Conservation (phyloP, 2,113 vertebrate genomes). For the Capreolus pygargus region DNA sequence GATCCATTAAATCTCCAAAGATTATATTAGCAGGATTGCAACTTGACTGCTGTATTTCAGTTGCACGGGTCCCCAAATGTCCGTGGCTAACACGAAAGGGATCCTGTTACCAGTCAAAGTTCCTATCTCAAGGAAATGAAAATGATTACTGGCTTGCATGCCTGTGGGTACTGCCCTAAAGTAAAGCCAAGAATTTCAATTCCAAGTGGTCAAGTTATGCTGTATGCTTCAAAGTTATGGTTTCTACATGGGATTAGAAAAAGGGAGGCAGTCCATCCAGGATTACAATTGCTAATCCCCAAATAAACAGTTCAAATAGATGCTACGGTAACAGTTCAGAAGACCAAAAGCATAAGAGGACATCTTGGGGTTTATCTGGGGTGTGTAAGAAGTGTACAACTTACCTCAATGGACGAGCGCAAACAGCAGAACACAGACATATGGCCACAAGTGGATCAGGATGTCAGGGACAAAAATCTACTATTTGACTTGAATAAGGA, state of each 20-base stretch:
- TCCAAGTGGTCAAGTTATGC: neutral
- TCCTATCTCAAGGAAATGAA: conserved; percentile 25
- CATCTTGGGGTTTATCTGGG: neutral
- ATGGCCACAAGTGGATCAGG: neutral
- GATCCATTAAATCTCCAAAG: neutral
- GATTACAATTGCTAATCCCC: neutral
- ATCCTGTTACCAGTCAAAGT: neutral
- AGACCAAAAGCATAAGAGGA: neutral
- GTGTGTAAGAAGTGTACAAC: neutral
- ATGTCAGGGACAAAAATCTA: neutral
- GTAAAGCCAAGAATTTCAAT: conserved; percentile 13
- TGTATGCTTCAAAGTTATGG: neutral
- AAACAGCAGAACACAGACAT: neutral
- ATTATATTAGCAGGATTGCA: neutral
- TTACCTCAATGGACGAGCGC: neutral
- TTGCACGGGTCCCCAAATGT: neutral
- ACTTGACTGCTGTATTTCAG: neutral
- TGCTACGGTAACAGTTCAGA: too few species aligned
- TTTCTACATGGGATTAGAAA: neutral
- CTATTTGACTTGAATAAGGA: neutral
- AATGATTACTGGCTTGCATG: neutral
- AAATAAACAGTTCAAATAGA: neutral
- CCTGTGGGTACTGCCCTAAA: neutral
- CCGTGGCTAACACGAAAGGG: neutral
- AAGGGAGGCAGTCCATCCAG: neutral